Evolutionary conservation across 2,113 vertebrate species (phyloP).

Genomic region (Orycteropus afer): DNA sequence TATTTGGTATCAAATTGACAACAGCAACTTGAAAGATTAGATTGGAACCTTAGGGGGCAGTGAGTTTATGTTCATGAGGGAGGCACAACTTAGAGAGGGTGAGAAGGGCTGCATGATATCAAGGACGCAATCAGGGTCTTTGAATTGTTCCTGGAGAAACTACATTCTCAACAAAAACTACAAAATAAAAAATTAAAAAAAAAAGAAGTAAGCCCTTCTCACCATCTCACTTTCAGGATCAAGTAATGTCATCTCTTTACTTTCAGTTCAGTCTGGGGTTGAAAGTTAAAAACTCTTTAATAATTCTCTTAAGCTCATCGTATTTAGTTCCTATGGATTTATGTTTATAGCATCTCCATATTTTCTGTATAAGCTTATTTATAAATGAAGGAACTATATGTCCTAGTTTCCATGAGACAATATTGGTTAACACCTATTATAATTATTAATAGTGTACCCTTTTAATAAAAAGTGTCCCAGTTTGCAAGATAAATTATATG

Average conservation of each 20-base stretch:
- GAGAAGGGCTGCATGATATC: too few species aligned
- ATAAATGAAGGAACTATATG: neutral
- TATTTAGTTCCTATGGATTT: neutral
- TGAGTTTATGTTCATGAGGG: too few species aligned
- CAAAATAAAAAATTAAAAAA: too few species aligned
- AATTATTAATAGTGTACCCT: neutral
- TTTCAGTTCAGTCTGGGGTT: neutral
- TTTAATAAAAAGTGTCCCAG: neutral
- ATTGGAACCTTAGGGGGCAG: too few species aligned
- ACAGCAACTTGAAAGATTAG: too few species aligned
- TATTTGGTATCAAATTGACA: too few species aligned
- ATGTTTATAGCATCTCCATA: neutral
- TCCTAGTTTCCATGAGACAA: slow-evolving; percentile 24
- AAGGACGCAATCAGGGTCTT: too few species aligned
- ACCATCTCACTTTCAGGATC: neutral
- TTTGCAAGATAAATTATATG: neutral
- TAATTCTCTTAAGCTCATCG: slow-evolving; percentile 14
- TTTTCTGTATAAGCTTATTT: slow-evolving; percentile 26
- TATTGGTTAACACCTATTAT: neutral
- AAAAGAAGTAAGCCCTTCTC: neutral
- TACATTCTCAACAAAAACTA: too few species aligned
- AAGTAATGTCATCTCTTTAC: rapidly evolving
- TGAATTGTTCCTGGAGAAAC: too few species aligned
- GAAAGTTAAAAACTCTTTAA: slow-evolving; percentile 37
- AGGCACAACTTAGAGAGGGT: too few species aligned